Base-by-base conservation (phyloP, 2,888 invertebrate species). In the Megastigmus dorsalis region DNA sequence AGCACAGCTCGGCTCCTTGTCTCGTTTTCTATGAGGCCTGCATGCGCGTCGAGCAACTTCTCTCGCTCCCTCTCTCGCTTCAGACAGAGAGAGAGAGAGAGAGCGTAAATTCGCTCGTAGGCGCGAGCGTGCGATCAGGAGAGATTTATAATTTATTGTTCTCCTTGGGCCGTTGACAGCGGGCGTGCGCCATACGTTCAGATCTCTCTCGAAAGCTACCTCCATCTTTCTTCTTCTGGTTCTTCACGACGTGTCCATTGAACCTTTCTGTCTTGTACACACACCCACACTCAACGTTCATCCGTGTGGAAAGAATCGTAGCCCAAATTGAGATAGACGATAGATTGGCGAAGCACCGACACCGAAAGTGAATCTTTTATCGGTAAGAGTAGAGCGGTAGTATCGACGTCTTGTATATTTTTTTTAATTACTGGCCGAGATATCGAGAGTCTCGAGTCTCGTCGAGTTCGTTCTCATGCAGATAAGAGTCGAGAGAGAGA, bases 81-180 rank as follows among this genome's bases (percentile, higher is more conserved):
- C n/a, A n/a, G n/a, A n/a, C n/a, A n/a, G n/a, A n/a, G n/a, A n/a
- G n/a, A n/a, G n/a, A n/a, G n/a, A n/a, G 50, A 4, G 10, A 9
- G 13, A 1, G 18, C 20, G 18, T 33, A 9, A 13, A 6, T 18
- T 3, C 18, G 26, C n/a, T n/a, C 13, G 43, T 62, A 57, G 41
- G 30, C 60, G 41, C 41, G 45, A 68, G 77, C 78, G 66, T 75
- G 78, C 79, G 80, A 80, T 80, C 80, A 79, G 77, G 81, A 78
- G 80, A 80, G 81, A 80, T 83, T 82, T 78, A 80, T 85, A 82
- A 86, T 85, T 86, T 85, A 85, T 85, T 81, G 85, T 83, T 74
- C 80, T 81, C 80, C 79, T 80, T 80, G 82, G 80, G 78, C 78
- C 80, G 82, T 81, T 81, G 83, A 84, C 84, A 83, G 82, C 80